Conservation (phyloP, 2,888 invertebrate genomes). For the Prostheceraeus crozeri region DNA sequence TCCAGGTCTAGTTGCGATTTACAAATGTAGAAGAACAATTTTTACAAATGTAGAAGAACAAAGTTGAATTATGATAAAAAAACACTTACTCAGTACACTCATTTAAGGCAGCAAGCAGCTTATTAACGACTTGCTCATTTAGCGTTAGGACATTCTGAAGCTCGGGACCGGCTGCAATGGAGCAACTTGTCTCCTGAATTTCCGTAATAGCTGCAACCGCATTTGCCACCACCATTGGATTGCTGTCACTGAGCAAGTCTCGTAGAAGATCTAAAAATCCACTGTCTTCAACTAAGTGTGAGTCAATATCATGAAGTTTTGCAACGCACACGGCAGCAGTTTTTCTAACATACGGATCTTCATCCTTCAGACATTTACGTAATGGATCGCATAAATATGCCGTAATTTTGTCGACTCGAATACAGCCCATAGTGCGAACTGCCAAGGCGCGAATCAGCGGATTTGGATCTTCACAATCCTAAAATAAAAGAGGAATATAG, state of each 20-base stretch:
- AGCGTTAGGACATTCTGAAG: slow-evolving; percentile 86
- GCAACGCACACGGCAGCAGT: slow-evolving; percentile 99
- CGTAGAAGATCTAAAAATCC: slow-evolving; percentile 93
- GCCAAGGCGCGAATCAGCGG: slow-evolving; percentile 94
- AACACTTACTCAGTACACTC: slow-evolving; percentile 78
- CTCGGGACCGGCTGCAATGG: too few species aligned
- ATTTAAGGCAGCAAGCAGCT: slow-evolving; percentile 89
- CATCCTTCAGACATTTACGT: slow-evolving; percentile 64
- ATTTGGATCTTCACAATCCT: slow-evolving; percentile 99
- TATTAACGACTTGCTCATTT: slow-evolving; percentile 94
- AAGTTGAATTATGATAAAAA: too few species aligned
- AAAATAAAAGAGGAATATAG: too few species aligned
- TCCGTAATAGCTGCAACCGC: slow-evolving; percentile 96
- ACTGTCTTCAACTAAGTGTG: slow-evolving; percentile 69
- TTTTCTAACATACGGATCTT: slow-evolving; percentile 65
- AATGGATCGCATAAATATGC: slow-evolving; percentile 97
- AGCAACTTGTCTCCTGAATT: slow-evolving; percentile 93
- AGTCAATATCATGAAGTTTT: slow-evolving; percentile 89
- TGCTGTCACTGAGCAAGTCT: slow-evolving; percentile 92
- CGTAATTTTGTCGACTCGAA: slow-evolving; percentile 97
- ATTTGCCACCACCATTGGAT: slow-evolving; percentile 99
- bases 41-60: too few species aligned
- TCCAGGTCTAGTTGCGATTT: too few species aligned
- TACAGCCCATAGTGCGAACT: slow-evolving; percentile 98
- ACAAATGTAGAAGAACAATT: too few species aligned